These are phyloP conservation scores for Terrapene triunguis DNA, from an alignment of 2,113 vertebrate genomes.

Conservation along the genomic window DNA sequence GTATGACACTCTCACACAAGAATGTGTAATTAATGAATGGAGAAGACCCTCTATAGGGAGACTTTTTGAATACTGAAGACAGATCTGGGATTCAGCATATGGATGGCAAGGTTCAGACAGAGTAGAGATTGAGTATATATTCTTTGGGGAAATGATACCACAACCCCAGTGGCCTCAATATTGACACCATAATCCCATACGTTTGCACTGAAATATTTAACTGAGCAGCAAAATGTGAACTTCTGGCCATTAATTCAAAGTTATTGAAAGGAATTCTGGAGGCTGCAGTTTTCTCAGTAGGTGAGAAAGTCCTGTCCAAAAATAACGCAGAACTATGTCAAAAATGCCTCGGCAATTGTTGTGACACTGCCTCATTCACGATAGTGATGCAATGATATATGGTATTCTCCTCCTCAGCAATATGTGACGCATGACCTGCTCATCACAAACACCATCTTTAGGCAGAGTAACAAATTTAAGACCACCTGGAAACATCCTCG, in stretches of 20 bases:
- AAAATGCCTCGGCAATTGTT: accelerated
- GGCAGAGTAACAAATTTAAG: no score
- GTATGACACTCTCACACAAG: neutral
- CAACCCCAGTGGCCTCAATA: no score
- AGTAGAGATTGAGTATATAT: neutral
- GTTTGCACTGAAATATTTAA: neutral
- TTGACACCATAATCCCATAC: accelerated
- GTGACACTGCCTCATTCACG: no score
- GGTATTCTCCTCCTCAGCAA: no score
- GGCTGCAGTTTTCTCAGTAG: accelerated
- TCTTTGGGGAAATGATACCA: neutral
- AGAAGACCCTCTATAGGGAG: neutral
- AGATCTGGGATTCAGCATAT: neutral
- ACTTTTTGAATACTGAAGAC: neutral
- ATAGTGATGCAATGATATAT: no score
- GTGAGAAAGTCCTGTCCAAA: neutral
- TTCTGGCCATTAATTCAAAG: neutral
- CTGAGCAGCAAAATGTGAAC: neutral
- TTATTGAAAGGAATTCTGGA: accelerated
- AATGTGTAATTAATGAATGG: neutral
- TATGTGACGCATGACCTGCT: no score
- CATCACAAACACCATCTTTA: no score
- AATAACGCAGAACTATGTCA: no score
- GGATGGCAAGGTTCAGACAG: neutral
- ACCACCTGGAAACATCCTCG: no score